Percentiles rank a stretch among this genome's conserved stretches.
These are phyloP conservation scores for Hypotaenidia okinawae DNA, from an alignment of 2,797 vertebrate species.

Conservation along the genomic window DNA sequence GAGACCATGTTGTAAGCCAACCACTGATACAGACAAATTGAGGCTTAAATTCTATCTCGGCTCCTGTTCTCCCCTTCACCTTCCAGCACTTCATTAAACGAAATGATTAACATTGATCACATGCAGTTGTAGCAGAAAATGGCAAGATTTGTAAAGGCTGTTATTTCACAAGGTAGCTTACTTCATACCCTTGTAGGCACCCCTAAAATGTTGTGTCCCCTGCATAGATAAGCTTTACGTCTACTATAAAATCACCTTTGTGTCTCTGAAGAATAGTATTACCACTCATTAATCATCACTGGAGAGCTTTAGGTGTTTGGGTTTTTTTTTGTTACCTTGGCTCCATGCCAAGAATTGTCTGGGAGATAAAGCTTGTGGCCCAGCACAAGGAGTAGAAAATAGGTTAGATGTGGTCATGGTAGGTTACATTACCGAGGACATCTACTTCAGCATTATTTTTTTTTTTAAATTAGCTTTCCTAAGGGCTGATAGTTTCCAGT, in stretches of 20 bases:
- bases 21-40: constrained; percentile 35
- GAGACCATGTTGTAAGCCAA: constrained; percentile 27
- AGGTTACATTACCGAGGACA: not conserved
- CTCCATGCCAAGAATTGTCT: not conserved
- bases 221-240: not conserved
- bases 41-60: constrained; percentile 24
- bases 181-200: not conserved
- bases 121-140: not conserved
- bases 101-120: constrained; percentile 43
- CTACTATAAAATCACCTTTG: not conserved
- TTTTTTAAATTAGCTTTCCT: not conserved
- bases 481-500: not conserved
- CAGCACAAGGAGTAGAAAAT: not conserved
- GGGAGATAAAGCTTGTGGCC: not conserved
- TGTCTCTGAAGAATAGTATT: not conserved
- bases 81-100: constrained; percentile 41
- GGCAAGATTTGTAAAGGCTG: constrained; percentile 14
- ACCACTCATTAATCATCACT: not conserved
- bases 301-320: not conserved
- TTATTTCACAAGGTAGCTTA: constrained; percentile 10
- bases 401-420: not conserved
- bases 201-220: not conserved
- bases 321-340: not conserved
- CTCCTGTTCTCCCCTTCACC: not conserved
- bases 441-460: not conserved